phyloP scores from a whole-genome alignment of 2,888 invertebrate species.

The Megaustenia siamemsis region DNA sequence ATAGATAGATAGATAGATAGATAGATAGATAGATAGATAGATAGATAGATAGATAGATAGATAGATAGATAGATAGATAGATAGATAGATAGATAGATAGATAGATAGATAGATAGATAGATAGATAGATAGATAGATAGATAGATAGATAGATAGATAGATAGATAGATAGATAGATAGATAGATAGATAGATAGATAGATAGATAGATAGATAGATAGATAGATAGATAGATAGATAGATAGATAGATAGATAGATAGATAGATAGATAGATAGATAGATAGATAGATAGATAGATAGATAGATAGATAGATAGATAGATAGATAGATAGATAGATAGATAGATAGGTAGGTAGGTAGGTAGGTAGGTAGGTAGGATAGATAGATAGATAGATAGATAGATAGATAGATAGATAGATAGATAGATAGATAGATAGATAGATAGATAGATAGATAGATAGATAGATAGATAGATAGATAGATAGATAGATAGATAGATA shows the following conservation, averaged over 20 bases:
- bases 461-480: too few species aligned
- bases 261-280: slow-evolving; percentile 5
- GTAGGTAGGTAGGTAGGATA: background rate
- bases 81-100: background rate
- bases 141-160: background rate
- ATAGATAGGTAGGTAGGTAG: background rate
- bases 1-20: background rate
- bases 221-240: background rate
- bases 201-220: slow-evolving; percentile 9
- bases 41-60: background rate
- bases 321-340: background rate
- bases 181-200: background rate
- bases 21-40: background rate
- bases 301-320: background rate
- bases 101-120: background rate
- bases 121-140: background rate
- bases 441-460: too few species aligned
- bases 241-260: slow-evolving; percentile 1
- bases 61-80: background rate
- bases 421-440: too few species aligned
- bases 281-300: background rate
- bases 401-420: background rate
- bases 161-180: background rate
- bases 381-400: background rate
- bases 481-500: too few species aligned